Evolutionary conservation across 2,888 invertebrate species (phyloP), one percentile per base, ranked within the genome.

Genomic region (Reticulitermes lucifugus): DNA sequence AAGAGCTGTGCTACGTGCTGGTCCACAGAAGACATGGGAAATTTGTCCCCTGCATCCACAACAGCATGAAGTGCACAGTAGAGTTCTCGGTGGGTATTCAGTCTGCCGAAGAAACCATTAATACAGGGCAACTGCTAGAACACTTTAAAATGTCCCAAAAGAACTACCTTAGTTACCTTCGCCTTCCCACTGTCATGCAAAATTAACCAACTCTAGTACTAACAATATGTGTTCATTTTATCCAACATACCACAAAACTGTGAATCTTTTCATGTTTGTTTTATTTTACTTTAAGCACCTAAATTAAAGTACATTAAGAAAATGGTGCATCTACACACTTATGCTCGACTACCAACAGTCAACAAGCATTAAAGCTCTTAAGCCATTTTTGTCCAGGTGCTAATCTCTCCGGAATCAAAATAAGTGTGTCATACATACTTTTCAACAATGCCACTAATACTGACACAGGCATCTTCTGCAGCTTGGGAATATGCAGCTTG

Each of bases 381-480:
- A 55, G 18, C 5, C 14, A 18, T 55, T 18, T 55, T 5, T 55
- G 14, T 18, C 12, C 55, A 18, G 55, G 18, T 55, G 18, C 14
- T 55, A 55, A 5, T 14, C 14, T 55, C 18, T 55, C 55, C 1
- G 18, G 14, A 14, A 55, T 55, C 5, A 55, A 55, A 55, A 55
- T 55, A 46, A 1, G 12, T 55, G 18, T 18, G 5, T 14, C 55
- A 79, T 83, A 88, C 92, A 92, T 91, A 96, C 96, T 96, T 96
- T 92, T 99, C 99, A 7, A 99, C 99, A 84, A 99, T 94, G 70
- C 96, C 95, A 89, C 98, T 98, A 86, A 99, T 94, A 86, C 94
- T 94, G 55, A 97, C 94, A 90, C 98, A 98, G 0, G 97, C 96
- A 88, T 96, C 94, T 91, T 98, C 98, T 0, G 99, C 99, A 12